phyloP scores from a whole-genome alignment of 1,140 invertebrate genomes.

The Platyura marginata region DNA sequence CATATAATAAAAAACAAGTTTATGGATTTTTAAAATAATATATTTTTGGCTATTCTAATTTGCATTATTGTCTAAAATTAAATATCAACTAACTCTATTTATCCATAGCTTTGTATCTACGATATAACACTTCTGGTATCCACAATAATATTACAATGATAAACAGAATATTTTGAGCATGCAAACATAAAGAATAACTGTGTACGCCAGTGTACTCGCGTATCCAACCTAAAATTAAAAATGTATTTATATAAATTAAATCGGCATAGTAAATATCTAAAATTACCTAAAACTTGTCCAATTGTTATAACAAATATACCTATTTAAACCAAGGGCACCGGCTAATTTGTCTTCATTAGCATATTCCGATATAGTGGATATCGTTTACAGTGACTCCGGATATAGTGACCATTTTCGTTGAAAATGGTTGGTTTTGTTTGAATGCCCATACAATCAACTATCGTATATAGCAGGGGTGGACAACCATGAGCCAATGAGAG shows the following conservation, averaged over 20 bases:
- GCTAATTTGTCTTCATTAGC: slow-evolving; percentile 36
- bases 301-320: slow-evolving; percentile 42
- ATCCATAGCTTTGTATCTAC: not conserved
- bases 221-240: slow-evolving; percentile 23
- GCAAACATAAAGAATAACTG: slow-evolving; percentile 40
- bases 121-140: slow-evolving; percentile 31
- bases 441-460: slow-evolving; percentile 23
- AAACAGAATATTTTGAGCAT: slow-evolving; percentile 36
- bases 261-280: slow-evolving; percentile 11
- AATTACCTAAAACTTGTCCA: slow-evolving; percentile 39
- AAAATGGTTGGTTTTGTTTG: slow-evolving; percentile 50
- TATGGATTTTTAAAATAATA: slow-evolving; percentile 19
- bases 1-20: slow-evolving; percentile 9
- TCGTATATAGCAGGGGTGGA: not conserved
- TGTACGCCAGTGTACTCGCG: slow-evolving; percentile 38
- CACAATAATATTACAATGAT: slow-evolving; percentile 33
- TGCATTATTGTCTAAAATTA: not conserved
- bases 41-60: not conserved
- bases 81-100: not conserved
- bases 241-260: not conserved
- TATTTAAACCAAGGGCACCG: slow-evolving; percentile 46
- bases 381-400: too few species aligned
- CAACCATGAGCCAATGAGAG: too few species aligned
- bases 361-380: slow-evolving; percentile 46
- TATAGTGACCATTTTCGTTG: too few species aligned